These are phyloP conservation scores for Lepidurus arcticus DNA, from an alignment of 1,140 invertebrate species.

Conservation along the genomic window DNA sequence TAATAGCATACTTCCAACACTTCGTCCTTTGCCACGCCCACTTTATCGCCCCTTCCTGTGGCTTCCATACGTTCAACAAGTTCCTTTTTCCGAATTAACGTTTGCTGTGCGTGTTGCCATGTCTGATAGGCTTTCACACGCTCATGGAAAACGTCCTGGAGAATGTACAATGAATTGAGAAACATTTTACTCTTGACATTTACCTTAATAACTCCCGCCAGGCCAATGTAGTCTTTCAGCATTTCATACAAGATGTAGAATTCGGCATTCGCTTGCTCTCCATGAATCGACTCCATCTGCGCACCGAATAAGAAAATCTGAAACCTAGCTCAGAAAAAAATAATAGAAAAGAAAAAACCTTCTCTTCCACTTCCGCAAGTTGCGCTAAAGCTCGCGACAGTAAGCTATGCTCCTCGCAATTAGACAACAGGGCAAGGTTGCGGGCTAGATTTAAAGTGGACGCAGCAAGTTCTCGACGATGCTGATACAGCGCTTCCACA, in stretches of 20 bases:
- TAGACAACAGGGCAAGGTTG: slow-evolving; percentile 83
- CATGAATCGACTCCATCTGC: slow-evolving; percentile 74
- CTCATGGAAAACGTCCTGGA: slow-evolving; percentile 92
- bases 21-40: slow-evolving; percentile 80
- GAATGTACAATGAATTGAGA: not conserved
- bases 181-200: slow-evolving; percentile 26
- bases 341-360: slow-evolving; percentile 46
- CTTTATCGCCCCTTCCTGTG: slow-evolving; percentile 77
- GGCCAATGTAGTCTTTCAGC: slow-evolving; percentile 88
- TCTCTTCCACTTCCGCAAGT: slow-evolving; percentile 85
- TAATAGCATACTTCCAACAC: slow-evolving; percentile 69
- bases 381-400: slow-evolving; percentile 87
- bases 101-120: slow-evolving; percentile 94
- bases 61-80: slow-evolving; percentile 87
- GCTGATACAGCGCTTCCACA: slow-evolving; percentile 78
- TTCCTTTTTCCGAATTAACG: slow-evolving; percentile 89
- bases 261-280: slow-evolving; percentile 91
- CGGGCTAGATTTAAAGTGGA: slow-evolving; percentile 77
- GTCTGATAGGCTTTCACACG: slow-evolving; percentile 95
- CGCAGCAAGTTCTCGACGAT: slow-evolving; percentile 76
- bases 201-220: slow-evolving; percentile 87
- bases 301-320: not conserved
- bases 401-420: slow-evolving; percentile 90
- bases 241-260: slow-evolving; percentile 89
- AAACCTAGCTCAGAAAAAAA: not conserved